Evolutionary conservation across 35 echinoderm and acorn worm genomes (phyloP), one percentile per base, ranked within the genome.

Genomic region (Amphiura filiformis): DNA sequence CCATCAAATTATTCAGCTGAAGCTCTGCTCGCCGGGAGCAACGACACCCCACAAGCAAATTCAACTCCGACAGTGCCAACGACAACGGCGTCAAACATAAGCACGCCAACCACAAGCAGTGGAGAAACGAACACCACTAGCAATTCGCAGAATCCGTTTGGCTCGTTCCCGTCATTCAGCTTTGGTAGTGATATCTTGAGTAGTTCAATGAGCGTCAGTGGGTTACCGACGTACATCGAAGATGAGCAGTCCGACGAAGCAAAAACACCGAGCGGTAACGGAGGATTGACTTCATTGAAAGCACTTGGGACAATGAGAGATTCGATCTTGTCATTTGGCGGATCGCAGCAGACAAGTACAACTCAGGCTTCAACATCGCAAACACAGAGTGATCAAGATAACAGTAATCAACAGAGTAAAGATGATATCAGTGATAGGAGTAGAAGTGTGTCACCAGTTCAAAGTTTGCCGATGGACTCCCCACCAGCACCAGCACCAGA

Each of bases 161-260:
- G 65, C 0, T 52, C 81, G 18, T 76, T 83, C 41, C 39, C 39
- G 20, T 81, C 87, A 32, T 82, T 90, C 35, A 88, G 23, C 78
- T 92, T 83, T 39, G 86, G 80, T 11, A 82, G 79, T 49, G 91
- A 93, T 83, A 93, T 93, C n/a, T 81, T 93, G 41, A 93, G 91
- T 81, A 93, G 76, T 65, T 93, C 91, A 78, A 93, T 93, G 91
- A 93, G 91, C 79, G 91, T 88, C 1, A 93, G 91, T 84, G 91
- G 91, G 42, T 82, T 93, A 12, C 91, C 91, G 4, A 93, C 91
- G 17, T 93, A 93, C 86, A 93, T 93, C 15, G 86, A 93, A 79
- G 91, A 93, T 52, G 88, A 90, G 32, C 61, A 70, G 61, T 30
- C 61, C 7, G 80, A 84, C 11, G 89, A 91, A 30, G 36, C 33